A percentile compares a stretch with the other conserved stretches of the same genome.
Conservation (phyloP, 1,140 invertebrate species). For the Dendroctonus valens region DNA sequence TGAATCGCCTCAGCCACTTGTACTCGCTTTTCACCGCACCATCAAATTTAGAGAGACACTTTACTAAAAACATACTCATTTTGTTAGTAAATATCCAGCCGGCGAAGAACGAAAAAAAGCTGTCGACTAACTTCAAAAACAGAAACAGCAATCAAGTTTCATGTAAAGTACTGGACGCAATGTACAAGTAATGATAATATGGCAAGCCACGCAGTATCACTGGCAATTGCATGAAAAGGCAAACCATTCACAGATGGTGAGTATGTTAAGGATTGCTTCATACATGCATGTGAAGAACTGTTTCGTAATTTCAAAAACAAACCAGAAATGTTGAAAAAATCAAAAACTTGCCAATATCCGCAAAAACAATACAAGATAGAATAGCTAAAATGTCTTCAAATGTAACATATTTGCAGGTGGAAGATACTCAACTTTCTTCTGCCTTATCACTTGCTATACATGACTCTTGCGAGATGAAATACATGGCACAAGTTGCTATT, state of each 20-base stretch:
- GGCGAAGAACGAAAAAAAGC: constrained; percentile 36
- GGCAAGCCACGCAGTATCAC: constrained; percentile 39
- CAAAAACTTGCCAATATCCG: constrained; percentile 42
- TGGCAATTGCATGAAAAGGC: constrained; percentile 40
- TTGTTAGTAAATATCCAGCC: constrained; percentile 12
- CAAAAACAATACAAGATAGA: constrained; percentile 44
- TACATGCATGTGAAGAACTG: constrained; percentile 35
- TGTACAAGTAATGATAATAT: constrained; percentile 44
- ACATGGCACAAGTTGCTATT: constrained; percentile 42
- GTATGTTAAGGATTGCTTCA: constrained; percentile 41
- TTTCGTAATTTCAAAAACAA: constrained; percentile 47
- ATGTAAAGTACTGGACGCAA: constrained; percentile 45
- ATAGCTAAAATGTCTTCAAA: constrained; percentile 43
- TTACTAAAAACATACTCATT: constrained; percentile 23
- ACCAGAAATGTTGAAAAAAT: constrained; percentile 43
- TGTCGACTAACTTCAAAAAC: constrained; percentile 43
- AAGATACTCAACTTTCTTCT: constrained; percentile 12
- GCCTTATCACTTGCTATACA: background rate
- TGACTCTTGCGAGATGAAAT: constrained; percentile 3
- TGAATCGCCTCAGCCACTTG: no score
- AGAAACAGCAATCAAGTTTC: constrained; percentile 36
- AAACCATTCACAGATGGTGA: constrained; percentile 46
- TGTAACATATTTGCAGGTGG: constrained; percentile 36
- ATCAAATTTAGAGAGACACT: constrained; percentile 42
- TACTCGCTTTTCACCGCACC: no score